These are phyloP conservation scores for Eupleurogrammus muticus DNA, from an alignment of 2,797 vertebrate genomes.

Conservation along the genomic window DNA sequence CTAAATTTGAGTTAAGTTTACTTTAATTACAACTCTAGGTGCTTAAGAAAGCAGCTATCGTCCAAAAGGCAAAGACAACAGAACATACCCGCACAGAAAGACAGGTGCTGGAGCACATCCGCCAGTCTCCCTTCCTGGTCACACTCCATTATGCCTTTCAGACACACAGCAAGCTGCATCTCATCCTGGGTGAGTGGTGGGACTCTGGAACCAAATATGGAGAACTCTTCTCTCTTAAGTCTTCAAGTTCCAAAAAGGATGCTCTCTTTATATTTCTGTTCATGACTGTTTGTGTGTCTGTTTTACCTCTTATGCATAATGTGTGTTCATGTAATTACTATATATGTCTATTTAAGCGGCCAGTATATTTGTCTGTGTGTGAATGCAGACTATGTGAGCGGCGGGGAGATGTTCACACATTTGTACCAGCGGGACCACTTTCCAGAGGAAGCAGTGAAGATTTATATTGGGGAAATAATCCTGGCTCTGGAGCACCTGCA, in stretches of 20 bases:
- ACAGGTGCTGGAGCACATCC: slow-evolving; percentile 92
- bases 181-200: slow-evolving; percentile 89
- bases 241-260: slow-evolving; percentile 28
- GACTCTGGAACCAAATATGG: background rate
- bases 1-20: background rate
- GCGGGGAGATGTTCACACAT: slow-evolving; percentile 96
- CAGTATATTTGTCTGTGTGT: slow-evolving; percentile 59
- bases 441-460: slow-evolving; percentile 89
- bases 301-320: background rate
- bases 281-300: slow-evolving; percentile 23
- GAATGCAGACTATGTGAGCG: slow-evolving; percentile 91
- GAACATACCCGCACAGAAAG: slow-evolving; percentile 94
- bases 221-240: background rate
- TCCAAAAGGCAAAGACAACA: slow-evolving; percentile 93
- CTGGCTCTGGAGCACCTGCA: slow-evolving; percentile 93
- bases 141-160: slow-evolving; percentile 96
- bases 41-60: slow-evolving; percentile 93
- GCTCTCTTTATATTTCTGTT: slow-evolving; percentile 23
- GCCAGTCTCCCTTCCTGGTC: slow-evolving; percentile 94
- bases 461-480: slow-evolving; percentile 93
- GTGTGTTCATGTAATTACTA: slow-evolving; percentile 33
- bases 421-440: slow-evolving; percentile 95
- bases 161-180: slow-evolving; percentile 94
- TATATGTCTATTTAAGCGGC: slow-evolving; percentile 40
- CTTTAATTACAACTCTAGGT: slow-evolving; percentile 75